Evolutionary conservation across 2,888 invertebrate species (phyloP).

Genomic region (Venustoraphidia nigricollis): DNA sequence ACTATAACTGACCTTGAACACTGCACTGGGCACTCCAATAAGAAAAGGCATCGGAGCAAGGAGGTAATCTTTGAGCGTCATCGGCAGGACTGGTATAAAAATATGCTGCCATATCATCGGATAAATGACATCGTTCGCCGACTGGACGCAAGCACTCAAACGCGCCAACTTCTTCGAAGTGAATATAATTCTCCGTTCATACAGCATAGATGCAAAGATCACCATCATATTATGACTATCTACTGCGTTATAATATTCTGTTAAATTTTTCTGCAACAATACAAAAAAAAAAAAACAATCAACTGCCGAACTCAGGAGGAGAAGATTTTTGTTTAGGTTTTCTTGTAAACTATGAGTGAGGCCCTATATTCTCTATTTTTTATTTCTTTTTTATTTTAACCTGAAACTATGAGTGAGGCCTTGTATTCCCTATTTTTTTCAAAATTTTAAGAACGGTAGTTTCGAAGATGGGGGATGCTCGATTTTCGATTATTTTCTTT

Average conservation of each 20-base stretch:
- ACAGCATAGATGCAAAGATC: slow-evolving; percentile 87
- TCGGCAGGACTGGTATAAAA: slow-evolving; percentile 88
- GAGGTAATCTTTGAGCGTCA: slow-evolving; percentile 75
- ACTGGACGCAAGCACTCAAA: slow-evolving; percentile 85
- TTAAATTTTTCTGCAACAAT: slow-evolving; percentile 73
- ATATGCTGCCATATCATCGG: slow-evolving; percentile 99
- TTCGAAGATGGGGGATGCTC: too few species aligned
- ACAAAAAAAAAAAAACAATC: too few species aligned
- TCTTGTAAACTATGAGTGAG: too few species aligned
- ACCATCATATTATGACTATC: slow-evolving; percentile 89
- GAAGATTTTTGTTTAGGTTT: too few species aligned
- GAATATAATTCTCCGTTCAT: slow-evolving; percentile 86
- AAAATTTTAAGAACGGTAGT: too few species aligned
- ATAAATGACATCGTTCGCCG: slow-evolving; percentile 85
- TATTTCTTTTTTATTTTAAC: too few species aligned
- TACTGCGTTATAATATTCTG: slow-evolving; percentile 96
- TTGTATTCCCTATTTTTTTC: too few species aligned
- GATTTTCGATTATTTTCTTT: too few species aligned
- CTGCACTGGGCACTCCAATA: slow-evolving; percentile 81
- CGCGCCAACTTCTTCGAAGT: slow-evolving; percentile 79
- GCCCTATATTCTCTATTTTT: too few species aligned
- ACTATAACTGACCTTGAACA: slow-evolving; percentile 49
- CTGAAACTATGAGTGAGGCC: too few species aligned
- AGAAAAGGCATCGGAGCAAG: slow-evolving; percentile 96
- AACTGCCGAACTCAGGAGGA: too few species aligned